A percentile compares a stretch with the other conserved stretches of the same genome.
These are phyloP conservation scores for Lycocorax pyrrhopterus DNA, from an alignment of 2,113 vertebrate species.

Conservation along the genomic window DNA sequence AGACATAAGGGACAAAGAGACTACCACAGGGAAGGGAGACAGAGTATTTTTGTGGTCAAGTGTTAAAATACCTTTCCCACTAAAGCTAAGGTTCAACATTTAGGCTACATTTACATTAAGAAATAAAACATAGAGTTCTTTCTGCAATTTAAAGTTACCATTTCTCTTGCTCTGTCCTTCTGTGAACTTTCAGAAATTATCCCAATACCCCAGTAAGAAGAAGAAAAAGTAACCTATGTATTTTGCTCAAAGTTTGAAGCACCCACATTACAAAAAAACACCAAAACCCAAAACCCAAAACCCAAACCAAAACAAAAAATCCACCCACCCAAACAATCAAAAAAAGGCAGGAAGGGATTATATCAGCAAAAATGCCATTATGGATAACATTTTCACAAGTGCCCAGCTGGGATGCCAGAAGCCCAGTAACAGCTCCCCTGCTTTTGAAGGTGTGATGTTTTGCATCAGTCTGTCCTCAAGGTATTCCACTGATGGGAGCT, in stretches of 20 bases:
- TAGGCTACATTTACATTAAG: background rate
- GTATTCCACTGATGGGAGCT: background rate
- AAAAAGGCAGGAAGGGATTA: background rate
- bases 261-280: background rate
- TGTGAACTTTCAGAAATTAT: background rate
- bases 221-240: background rate
- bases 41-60: background rate
- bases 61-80: background rate
- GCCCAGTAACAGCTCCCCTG: background rate
- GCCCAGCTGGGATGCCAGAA: background rate
- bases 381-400: background rate
- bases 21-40: background rate
- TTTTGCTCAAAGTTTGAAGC: background rate
- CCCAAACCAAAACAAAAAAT: background rate
- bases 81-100: background rate
- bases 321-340: background rate
- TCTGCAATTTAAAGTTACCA: background rate
- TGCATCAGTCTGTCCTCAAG: conserved; percentile 17
- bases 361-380: background rate
- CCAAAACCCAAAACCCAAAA: background rate
- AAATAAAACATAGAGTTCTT: background rate
- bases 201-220: background rate
- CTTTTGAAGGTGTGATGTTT: conserved; percentile 38
- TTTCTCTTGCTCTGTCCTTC: background rate
- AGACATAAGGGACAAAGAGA: background rate